phyloP scores from a whole-genome alignment of 2,113 vertebrate genomes.

The Leucopsar rothschildi region DNA sequence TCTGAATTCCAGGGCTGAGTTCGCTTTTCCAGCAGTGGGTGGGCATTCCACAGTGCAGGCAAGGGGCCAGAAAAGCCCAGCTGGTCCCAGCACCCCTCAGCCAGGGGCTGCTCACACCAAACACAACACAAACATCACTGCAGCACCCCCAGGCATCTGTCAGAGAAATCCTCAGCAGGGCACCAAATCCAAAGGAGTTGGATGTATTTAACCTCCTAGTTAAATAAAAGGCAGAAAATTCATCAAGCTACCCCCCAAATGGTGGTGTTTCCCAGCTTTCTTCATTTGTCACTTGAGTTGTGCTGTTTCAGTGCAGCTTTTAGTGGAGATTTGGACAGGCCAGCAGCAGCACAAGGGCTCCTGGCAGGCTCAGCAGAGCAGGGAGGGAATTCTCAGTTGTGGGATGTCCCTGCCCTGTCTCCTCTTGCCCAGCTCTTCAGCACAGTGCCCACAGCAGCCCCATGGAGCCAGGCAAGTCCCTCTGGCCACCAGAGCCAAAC shows the following conservation, averaged over 20 bases:
- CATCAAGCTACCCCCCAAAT: background rate
- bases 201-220: background rate
- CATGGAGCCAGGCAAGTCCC: rapidly evolving
- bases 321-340: background rate
- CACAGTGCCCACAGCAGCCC: background rate
- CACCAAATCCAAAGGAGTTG: rapidly evolving
- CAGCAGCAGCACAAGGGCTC: background rate
- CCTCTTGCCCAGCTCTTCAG: background rate
- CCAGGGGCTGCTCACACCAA: rapidly evolving
- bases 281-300: background rate
- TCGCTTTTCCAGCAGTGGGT: background rate
- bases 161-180: background rate
- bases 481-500: background rate
- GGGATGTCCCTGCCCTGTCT: background rate
- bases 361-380: background rate
- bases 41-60: background rate
- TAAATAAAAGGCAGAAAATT: background rate
- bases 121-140: rapidly evolving
- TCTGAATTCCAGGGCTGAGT: background rate
- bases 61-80: background rate
- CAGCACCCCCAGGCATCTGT: rapidly evolving
- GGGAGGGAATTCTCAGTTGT: rapidly evolving
- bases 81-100: background rate
- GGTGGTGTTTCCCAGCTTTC: background rate
- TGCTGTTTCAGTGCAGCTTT: background rate